A percentile compares a stretch with the other conserved stretches of the same genome.
phyloP scores from a whole-genome alignment of 2,113 vertebrate species.

The Oreotrochilus melanogaster region DNA sequence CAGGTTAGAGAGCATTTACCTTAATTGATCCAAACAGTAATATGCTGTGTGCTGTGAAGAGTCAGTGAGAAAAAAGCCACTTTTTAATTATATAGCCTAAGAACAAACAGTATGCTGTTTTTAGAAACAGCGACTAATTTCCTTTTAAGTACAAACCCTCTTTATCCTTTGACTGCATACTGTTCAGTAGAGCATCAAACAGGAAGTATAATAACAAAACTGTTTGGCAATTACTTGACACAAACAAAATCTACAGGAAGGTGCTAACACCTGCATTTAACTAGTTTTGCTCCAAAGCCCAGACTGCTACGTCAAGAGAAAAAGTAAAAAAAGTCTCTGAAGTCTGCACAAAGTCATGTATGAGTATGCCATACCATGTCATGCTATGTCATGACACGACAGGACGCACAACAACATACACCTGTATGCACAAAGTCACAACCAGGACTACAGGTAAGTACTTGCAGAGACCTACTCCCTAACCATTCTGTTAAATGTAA shows the following conservation, averaged over 20 bases:
- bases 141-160: background rate
- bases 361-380: background rate
- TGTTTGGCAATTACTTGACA: background rate
- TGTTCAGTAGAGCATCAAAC: background rate
- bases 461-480: background rate
- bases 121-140: background rate
- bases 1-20: background rate
- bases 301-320: background rate
- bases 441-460: background rate
- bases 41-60: background rate
- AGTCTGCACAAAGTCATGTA: background rate
- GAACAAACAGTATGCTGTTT: background rate
- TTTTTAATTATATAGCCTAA: background rate
- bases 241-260: conserved; percentile 40
- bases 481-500: background rate
- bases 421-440: rapidly evolving
- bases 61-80: background rate
- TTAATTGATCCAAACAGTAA: background rate
- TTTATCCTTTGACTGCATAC: background rate
- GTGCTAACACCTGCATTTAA: background rate
- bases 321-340: background rate
- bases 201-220: background rate
- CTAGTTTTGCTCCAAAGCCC: background rate
- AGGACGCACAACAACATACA: too few species aligned
- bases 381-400: background rate